A percentile compares a stretch with the other conserved stretches of the same genome.
phyloP scores from a whole-genome alignment of 2,113 vertebrate species.

The Poicephalus meyeri region DNA sequence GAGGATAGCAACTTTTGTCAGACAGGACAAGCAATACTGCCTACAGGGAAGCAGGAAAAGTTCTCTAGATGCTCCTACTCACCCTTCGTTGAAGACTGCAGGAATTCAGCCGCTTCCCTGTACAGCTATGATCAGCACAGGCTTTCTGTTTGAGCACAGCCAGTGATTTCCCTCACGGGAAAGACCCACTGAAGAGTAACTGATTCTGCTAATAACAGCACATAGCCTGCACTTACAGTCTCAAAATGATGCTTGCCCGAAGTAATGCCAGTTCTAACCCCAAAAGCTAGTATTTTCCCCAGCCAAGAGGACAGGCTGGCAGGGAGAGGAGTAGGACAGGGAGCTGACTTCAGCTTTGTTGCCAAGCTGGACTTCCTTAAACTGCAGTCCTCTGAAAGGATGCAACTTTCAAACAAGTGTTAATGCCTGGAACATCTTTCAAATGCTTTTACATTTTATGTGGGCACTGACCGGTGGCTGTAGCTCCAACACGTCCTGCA shows the following conservation, averaged over 20 bases:
- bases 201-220: not conserved
- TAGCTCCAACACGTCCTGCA: not conserved
- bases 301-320: not conserved
- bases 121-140: not conserved
- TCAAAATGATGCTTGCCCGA: rapidly evolving
- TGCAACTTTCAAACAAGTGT: not conserved
- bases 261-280: not conserved
- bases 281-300: not conserved
- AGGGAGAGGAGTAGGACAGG: not conserved
- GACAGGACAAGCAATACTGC: not conserved
- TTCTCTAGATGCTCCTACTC: not conserved
- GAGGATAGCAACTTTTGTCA: not conserved
- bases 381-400: not conserved
- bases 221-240: not conserved
- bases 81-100: not conserved
- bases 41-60: not conserved
- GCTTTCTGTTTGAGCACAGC: not conserved
- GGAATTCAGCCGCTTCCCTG: not conserved
- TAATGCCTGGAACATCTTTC: not conserved
- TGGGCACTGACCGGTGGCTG: not conserved
- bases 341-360: not conserved
- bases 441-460: not conserved
- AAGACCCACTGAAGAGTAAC: not conserved
- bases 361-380: not conserved
- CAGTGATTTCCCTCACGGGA: not conserved